These are phyloP conservation scores for Callinectes sapidus DNA, from an alignment of 2,888 invertebrate species.

Conservation along the genomic window DNA sequence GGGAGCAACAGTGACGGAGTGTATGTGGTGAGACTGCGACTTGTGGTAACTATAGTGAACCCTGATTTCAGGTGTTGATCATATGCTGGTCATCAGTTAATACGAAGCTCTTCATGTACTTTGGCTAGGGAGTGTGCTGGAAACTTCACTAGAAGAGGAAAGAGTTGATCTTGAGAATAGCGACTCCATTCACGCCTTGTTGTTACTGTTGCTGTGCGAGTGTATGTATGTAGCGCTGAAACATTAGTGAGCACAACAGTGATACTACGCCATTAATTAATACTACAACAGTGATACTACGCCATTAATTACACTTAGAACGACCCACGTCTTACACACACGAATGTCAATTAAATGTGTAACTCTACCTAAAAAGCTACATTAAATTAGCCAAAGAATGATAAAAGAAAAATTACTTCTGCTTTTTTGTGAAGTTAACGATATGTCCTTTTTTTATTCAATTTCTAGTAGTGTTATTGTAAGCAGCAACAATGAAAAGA, in stretches of 20 bases:
- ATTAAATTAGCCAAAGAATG: too few species aligned
- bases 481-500: neutral
- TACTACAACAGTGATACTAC: too few species aligned
- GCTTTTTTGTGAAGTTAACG: too few species aligned
- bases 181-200: neutral
- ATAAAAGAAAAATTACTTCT: too few species aligned
- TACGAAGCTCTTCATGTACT: neutral
- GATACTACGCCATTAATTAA: too few species aligned
- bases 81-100: neutral
- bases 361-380: too few species aligned
- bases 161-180: neutral
- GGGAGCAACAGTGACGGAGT: neutral
- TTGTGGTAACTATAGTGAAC: neutral
- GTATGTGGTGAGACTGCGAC: neutral
- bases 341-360: too few species aligned
- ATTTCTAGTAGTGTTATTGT: neutral
- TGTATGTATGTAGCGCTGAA: too few species aligned
- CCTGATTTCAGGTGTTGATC: neutral
- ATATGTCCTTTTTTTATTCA: neutral
- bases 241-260: too few species aligned
- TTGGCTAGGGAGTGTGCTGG: neutral
- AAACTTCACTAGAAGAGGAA: neutral
- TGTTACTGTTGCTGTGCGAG: neutral
- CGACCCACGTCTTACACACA: too few species aligned
- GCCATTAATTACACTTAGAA: too few species aligned